phyloP scores from a whole-genome alignment of 2,888 invertebrate species.

The Pyrochroa serraticornis region DNA sequence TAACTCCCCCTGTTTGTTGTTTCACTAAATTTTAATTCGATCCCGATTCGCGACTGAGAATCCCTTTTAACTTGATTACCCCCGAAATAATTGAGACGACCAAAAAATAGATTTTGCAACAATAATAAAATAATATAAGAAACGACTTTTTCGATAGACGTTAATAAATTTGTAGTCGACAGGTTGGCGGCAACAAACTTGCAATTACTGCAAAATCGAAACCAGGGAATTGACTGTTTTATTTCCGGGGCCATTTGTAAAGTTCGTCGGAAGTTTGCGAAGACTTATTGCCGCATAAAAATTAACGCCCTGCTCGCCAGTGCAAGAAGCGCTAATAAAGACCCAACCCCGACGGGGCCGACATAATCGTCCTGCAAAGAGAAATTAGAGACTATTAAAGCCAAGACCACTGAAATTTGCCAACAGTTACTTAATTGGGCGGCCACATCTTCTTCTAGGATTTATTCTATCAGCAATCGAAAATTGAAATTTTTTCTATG shows the following conservation, averaged over 20 bases:
- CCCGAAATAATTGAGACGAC: constrained; percentile 17
- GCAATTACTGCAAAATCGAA: constrained; percentile 32
- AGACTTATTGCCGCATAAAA: constrained; percentile 43
- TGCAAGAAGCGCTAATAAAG: constrained; percentile 2
- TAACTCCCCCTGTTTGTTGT: constrained; percentile 32
- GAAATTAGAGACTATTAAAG: too few relatives aligned
- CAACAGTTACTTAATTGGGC: too few relatives aligned
- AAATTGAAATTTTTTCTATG: too few relatives aligned
- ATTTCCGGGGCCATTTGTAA: constrained; percentile 32
- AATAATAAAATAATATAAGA: too few relatives aligned
- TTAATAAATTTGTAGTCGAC: constrained; percentile 27
- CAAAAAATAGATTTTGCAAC: constrained; percentile 7
- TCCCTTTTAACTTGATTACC: constrained; percentile 14
- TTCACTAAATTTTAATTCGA: constrained; percentile 22
- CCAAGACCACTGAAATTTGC: too few relatives aligned
- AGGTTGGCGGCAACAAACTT: constrained; percentile 44
- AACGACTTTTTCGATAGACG: constrained; percentile 3
- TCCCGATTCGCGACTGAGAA: constrained; percentile 4
- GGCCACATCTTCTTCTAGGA: too few relatives aligned
- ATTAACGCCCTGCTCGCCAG: constrained; percentile 34
- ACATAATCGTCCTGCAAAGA: too few relatives aligned
- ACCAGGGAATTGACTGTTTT: constrained; percentile 21
- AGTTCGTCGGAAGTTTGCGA: constrained; percentile 31
- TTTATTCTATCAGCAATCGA: too few relatives aligned
- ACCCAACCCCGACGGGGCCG: neutral